A percentile compares a stretch with the other conserved stretches of the same genome.
Conservation (phyloP, 2,113 vertebrate species). For the Erpornis zantholeuca region DNA sequence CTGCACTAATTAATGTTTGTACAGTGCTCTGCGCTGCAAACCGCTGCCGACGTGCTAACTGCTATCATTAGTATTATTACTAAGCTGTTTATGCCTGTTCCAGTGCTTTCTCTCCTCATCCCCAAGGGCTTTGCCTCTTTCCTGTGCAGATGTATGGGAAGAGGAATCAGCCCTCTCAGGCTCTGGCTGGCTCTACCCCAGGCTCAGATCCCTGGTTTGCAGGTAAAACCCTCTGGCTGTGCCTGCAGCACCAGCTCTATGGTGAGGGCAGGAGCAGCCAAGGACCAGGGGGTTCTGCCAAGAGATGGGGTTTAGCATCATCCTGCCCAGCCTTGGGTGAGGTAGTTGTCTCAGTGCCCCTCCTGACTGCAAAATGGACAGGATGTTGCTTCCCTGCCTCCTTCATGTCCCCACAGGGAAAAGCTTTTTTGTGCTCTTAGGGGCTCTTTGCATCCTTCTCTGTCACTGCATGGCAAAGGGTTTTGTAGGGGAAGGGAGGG, state of each 20-base stretch:
- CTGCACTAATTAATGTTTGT: conserved; percentile 59
- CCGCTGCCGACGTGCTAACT: conserved; percentile 33
- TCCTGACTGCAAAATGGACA: background rate
- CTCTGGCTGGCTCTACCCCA: background rate
- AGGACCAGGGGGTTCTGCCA: background rate
- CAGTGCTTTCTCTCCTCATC: conserved; percentile 36
- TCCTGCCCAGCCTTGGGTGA: background rate
- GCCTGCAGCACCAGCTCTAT: accelerated
- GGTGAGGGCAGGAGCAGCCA: background rate
- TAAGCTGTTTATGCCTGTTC: conserved; percentile 48
- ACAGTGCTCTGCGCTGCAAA: conserved; percentile 48
- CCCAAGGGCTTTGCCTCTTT: conserved; percentile 40
- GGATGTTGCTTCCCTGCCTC: background rate
- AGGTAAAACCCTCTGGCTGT: accelerated
- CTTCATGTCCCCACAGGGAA: accelerated
- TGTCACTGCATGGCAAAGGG: background rate
- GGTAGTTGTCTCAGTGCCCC: background rate
- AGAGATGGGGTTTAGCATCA: background rate
- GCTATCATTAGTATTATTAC: conserved; percentile 54
- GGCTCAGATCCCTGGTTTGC: background rate
- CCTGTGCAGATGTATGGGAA: conserved; percentile 11
- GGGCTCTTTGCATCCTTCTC: background rate
- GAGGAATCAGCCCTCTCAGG: background rate
- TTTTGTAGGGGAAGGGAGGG: background rate
- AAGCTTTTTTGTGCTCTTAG: background rate